phyloP scores from a whole-genome alignment of 2,113 vertebrate species.

The Heptranchias perlo region DNA sequence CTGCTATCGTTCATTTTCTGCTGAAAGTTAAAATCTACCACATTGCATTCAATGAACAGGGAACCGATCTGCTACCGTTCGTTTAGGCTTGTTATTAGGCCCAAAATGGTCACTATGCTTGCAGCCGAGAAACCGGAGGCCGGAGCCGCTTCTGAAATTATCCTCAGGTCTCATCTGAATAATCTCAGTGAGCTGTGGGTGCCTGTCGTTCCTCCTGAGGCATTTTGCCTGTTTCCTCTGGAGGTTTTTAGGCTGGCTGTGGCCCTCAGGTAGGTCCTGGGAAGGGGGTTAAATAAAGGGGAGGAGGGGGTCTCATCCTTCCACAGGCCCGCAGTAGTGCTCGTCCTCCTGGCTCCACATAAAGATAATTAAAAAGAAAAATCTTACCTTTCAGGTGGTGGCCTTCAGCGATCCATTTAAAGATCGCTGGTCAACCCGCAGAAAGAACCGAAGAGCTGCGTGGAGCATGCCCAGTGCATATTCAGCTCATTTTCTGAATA shows the following conservation, averaged over 20 bases:
- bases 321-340: too few species aligned
- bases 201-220: neutral
- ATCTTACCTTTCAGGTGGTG: neutral
- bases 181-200: neutral
- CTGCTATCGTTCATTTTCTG: neutral
- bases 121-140: neutral
- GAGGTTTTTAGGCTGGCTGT: neutral
- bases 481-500: too few species aligned
- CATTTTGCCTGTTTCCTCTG: neutral
- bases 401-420: neutral
- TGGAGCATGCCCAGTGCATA: too few species aligned
- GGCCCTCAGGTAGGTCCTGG: too few species aligned
- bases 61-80: too few species aligned
- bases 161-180: neutral
- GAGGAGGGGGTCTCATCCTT: too few species aligned
- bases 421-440: too few species aligned
- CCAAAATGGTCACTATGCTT: neutral
- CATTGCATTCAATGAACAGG: neutral
- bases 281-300: too few species aligned
- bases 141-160: too few species aligned
- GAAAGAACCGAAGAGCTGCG: too few species aligned
- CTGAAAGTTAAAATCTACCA: neutral
- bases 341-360: neutral
- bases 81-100: too few species aligned
- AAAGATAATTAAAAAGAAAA: neutral